A percentile compares a stretch with the other conserved stretches of the same genome.
Conservation (phyloP, 2,888 invertebrate genomes). For the Xestoiulus laeticollis region DNA sequence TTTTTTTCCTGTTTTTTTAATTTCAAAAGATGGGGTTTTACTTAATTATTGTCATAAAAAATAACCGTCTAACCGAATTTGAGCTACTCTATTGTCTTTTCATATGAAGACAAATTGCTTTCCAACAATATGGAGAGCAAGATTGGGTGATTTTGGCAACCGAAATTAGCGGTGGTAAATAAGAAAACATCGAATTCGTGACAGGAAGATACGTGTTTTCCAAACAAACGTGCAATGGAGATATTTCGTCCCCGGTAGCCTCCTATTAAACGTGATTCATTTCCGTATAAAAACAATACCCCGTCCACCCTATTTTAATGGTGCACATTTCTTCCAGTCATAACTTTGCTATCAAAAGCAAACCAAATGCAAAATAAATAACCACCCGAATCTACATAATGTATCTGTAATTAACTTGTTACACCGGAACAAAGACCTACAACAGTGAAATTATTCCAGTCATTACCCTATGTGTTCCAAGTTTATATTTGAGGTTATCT, state of each 20-base stretch:
- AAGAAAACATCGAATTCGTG: not conserved
- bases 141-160: not conserved
- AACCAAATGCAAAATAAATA: constrained; percentile 2
- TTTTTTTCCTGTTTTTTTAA: not conserved
- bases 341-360: not conserved
- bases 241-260: not conserved
- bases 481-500: not conserved
- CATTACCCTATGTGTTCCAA: not conserved
- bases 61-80: not conserved
- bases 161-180: not conserved
- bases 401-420: not conserved
- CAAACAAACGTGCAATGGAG: not conserved
- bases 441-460: not conserved
- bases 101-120: constrained; percentile 20
- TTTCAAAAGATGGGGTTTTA: not conserved
- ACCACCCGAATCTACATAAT: not conserved
- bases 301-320: not conserved
- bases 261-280: not conserved
- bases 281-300: not conserved
- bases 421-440: not conserved
- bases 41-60: not conserved
- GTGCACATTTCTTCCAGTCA: not conserved
- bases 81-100: constrained; percentile 3
- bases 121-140: not conserved
- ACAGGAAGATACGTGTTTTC: not conserved